A percentile compares a stretch with the other conserved stretches of the same genome.
phyloP scores from a whole-genome alignment of 1,140 invertebrate genomes.

The Eumaeus atala region DNA sequence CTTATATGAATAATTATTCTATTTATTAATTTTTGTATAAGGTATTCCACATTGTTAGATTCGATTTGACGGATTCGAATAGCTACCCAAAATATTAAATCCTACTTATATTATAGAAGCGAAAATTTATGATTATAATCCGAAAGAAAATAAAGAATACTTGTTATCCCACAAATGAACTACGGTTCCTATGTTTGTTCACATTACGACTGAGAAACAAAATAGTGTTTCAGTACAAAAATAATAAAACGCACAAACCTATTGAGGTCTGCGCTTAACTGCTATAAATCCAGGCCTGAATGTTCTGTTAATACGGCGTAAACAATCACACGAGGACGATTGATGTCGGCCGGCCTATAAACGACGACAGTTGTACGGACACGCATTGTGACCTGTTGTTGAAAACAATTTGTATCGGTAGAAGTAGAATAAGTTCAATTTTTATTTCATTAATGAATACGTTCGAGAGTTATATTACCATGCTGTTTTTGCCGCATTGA shows the following conservation, averaged over 20 bases:
- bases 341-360: background rate
- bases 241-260: background rate
- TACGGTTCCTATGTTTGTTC: background rate
- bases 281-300: background rate
- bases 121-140: too few species aligned
- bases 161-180: background rate
- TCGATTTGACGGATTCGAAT: too few species aligned
- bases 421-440: background rate
- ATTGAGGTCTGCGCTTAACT: too few species aligned
- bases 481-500: too few species aligned
- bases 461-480: background rate
- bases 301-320: background rate
- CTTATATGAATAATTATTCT: too few species aligned
- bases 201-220: background rate
- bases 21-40: too few species aligned
- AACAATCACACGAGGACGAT: constrained; percentile 5
- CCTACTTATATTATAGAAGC: too few species aligned
- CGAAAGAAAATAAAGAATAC: background rate
- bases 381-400: constrained; percentile 3
- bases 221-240: background rate
- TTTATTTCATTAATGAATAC: background rate
- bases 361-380: background rate
- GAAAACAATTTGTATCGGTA: background rate
- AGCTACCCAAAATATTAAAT: too few species aligned
- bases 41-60: too few species aligned